Evolutionary conservation across 2,797 vertebrate genomes (phyloP).

Genomic region (Esox lucius): DNA sequence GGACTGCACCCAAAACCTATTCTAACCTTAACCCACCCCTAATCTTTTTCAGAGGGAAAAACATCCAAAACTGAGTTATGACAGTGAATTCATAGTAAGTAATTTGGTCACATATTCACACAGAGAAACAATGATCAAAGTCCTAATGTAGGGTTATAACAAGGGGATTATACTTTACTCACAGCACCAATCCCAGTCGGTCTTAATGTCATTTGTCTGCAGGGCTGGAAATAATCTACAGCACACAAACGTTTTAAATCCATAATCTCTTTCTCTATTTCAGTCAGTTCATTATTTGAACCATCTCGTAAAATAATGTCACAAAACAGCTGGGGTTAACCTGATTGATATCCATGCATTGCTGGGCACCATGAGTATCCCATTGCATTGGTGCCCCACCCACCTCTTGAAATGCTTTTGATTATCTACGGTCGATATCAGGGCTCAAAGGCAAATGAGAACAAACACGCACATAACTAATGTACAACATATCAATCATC

Average conservation of each 20-base stretch:
- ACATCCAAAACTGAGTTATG: slow-evolving; percentile 40
- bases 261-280: not conserved
- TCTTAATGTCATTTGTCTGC: slow-evolving; percentile 11
- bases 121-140: not conserved
- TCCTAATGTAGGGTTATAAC: slow-evolving; percentile 15
- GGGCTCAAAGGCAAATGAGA: slow-evolving; percentile 28
- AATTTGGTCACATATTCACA: slow-evolving; percentile 11
- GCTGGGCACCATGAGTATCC: not conserved
- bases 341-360: not conserved
- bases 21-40: slow-evolving; percentile 7
- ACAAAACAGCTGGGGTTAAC: not conserved
- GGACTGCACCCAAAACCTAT: slow-evolving; percentile 36
- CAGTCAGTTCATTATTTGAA: not conserved
- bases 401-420: slow-evolving; percentile 5
- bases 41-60: not conserved
- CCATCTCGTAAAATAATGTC: not conserved
- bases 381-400: slow-evolving; percentile 16
- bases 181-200: slow-evolving; percentile 5
- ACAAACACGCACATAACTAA: not conserved
- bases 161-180: slow-evolving; percentile 25
- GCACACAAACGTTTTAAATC: slow-evolving; percentile 1
- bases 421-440: slow-evolving; percentile 14
- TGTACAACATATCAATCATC: not conserved
- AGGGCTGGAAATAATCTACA: not conserved
- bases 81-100: slow-evolving; percentile 14